Conservation (phyloP, 2,888 invertebrate species). For the Nymphalis urticae region DNA sequence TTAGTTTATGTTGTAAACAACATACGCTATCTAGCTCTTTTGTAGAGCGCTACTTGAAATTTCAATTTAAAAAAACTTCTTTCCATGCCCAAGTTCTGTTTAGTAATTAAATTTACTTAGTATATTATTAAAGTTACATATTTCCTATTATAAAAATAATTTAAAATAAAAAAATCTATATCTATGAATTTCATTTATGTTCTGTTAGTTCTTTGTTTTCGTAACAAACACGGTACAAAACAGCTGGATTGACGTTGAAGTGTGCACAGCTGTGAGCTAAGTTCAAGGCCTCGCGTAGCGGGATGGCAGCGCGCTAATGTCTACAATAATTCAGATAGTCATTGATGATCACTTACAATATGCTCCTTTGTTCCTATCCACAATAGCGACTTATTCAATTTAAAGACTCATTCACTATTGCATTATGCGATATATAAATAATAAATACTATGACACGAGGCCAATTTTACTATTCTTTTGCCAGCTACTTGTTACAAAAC, state of each 20-base stretch:
- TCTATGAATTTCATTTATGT: not conserved
- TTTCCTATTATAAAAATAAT: not conserved
- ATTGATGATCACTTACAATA: slow-evolving; percentile 46
- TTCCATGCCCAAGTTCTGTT: slow-evolving; percentile 26
- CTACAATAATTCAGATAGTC: slow-evolving; percentile 42
- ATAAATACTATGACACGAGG: slow-evolving; percentile 37
- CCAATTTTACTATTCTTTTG: slow-evolving; percentile 38
- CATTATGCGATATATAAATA: slow-evolving; percentile 40
- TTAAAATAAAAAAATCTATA: not conserved
- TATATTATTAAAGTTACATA: not conserved
- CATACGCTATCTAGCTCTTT: slow-evolving; percentile 44
- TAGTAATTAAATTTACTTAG: slow-evolving; percentile 27
- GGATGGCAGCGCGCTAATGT: slow-evolving; percentile 35
- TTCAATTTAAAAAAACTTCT: slow-evolving; percentile 36
- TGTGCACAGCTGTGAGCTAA: slow-evolving; percentile 49
- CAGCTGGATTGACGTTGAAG: slow-evolving; percentile 28
- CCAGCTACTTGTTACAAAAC: slow-evolving; percentile 21
- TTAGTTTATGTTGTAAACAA: slow-evolving; percentile 66
- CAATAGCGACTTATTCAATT: slow-evolving; percentile 44
- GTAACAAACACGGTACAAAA: slow-evolving; percentile 9
- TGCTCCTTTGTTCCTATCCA: slow-evolving; percentile 41
- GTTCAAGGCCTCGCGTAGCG: slow-evolving; percentile 65
- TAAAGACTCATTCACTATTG: slow-evolving; percentile 41
- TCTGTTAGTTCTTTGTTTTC: not conserved
- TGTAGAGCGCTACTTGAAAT: slow-evolving; percentile 37